Conservation (phyloP, 2,797 vertebrate genomes). For the Enteromius thamalakanensis region DNA sequence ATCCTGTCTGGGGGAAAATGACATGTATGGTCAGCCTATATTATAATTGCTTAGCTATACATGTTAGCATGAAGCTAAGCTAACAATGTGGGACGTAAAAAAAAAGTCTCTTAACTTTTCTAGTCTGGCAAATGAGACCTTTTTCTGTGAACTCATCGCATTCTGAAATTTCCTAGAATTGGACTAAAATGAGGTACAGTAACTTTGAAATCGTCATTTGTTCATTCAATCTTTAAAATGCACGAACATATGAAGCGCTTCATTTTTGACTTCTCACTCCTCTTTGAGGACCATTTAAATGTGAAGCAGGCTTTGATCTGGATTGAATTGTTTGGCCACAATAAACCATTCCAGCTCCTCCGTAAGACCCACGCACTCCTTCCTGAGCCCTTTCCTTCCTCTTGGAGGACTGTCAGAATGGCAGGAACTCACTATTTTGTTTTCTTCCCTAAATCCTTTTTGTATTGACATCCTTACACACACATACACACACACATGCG, state of each 20-base stretch:
- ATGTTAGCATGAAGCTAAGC: background rate
- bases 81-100: background rate
- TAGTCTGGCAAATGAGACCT: background rate
- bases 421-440: constrained; percentile 55
- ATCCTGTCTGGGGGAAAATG: no score
- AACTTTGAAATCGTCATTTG: background rate
- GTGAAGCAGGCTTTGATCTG: constrained; percentile 16
- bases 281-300: background rate
- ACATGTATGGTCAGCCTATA: no score
- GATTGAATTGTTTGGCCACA: constrained; percentile 31
- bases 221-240: background rate
- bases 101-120: background rate
- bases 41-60: background rate
- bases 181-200: background rate
- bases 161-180: background rate
- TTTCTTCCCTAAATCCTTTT: constrained; percentile 23
- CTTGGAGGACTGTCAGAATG: constrained; percentile 36
- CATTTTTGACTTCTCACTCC: background rate
- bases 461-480: constrained; percentile 3
- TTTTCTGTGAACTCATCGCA: background rate
- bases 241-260: background rate
- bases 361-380: constrained; percentile 33
- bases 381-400: constrained; percentile 53
- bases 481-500: background rate
- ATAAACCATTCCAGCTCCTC: constrained; percentile 17